Evolutionary conservation across 2,888 invertebrate species (phyloP), one percentile per base, ranked within the genome.

Genomic region (Stegana nigrithorax): DNA sequence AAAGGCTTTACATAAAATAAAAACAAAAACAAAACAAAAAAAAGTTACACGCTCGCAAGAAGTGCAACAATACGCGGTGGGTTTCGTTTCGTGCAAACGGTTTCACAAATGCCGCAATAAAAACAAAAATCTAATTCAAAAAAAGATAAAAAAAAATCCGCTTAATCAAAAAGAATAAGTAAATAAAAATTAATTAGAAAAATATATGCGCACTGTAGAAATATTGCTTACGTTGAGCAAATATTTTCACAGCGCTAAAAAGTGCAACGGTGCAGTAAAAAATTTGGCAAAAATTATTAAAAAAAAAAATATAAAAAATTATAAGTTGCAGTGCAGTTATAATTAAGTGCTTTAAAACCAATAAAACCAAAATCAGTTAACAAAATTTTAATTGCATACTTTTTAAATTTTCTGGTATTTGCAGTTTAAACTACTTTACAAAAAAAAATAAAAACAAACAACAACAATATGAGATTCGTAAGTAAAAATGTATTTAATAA

Each of bases 391-490:
- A 51, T 67, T 57, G 59, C 60, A 59, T 64, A 61, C 57, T 50
- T 67, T 58, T 44, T 45, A 64, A 60, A 66, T 67, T 39, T 55
- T 23, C 21, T 19, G 32, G 21, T 27, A 51, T 59, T 56, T 45
- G 14, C 45, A 29, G 45, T 44, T 39, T 23, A 45, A 45, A 59
- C 29, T 29, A 45, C 19, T 25, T 53, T 53, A 57, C n/a, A 42
- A 27, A 36, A 10, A 44, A 39, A 42, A 32, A 3, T 51, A 59
- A 50, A 63, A 59, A 64, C 42, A 2, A 67, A 64, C 32, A 51
- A 60, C 44, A 27, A 36, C 73, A 79, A 72, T 58, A 76, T 76
- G 76, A 77, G 73, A 75, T 76, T 78, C 71, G 76, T 76, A 79
- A 76, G 76, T 76, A 63, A 60, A 26, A 55, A 39, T 27, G 23